Conservation (phyloP, 2,113 vertebrate species). For the Vanacampus margaritifer region DNA sequence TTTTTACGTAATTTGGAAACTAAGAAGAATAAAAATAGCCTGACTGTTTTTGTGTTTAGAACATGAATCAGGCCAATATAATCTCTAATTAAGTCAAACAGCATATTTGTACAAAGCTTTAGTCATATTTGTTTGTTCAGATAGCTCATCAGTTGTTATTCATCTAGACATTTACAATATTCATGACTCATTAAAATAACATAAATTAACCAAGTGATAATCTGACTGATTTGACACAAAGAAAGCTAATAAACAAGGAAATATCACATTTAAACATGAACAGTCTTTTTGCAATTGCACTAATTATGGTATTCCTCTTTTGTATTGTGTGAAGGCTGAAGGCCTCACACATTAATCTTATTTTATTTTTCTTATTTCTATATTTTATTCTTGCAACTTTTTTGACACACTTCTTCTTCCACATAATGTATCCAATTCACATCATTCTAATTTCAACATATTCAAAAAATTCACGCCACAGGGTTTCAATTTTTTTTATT, state of each 20-base stretch:
- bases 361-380: no score
- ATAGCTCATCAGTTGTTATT: constrained; percentile 5
- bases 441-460: no score
- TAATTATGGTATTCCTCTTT: not conserved
- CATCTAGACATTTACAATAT: constrained; percentile 12
- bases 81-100: constrained; percentile 11
- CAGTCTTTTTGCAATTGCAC: constrained; percentile 1
- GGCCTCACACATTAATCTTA: no score
- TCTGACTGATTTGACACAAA: constrained; percentile 1
- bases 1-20: constrained; percentile 13
- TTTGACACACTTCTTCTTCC: no score
- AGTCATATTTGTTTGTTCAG: not conserved
- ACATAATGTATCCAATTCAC: no score
- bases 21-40: constrained; percentile 22
- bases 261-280: not conserved
- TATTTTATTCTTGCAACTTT: no score
- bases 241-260: not conserved
- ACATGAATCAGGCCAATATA: not conserved
- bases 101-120: not conserved
- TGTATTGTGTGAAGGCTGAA: no score
- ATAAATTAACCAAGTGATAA: not conserved
- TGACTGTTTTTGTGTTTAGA: not conserved
- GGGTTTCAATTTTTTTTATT: no score
- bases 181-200: constrained; percentile 13
- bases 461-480: no score